Base-by-base conservation (phyloP, 2,888 invertebrate species). In the Netelia virgata region DNA sequence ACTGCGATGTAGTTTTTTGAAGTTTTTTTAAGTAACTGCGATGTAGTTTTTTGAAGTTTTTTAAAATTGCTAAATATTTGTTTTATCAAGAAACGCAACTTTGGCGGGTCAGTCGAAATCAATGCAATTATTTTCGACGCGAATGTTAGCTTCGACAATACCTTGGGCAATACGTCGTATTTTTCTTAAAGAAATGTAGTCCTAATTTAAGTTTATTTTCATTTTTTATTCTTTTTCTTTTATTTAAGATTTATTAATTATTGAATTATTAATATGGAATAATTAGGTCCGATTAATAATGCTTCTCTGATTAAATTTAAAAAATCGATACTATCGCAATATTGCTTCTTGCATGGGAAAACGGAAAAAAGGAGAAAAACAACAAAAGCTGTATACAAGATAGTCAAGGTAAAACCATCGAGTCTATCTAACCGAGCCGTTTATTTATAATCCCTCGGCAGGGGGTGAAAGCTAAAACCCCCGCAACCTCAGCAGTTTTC, bases 361-460 rank as follows among this genome's bases (percentile, higher is more conserved):
- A 50, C 1, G 10, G 47, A 11, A 14, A 5, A 14, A 50, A 50
- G 50, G 0, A 50, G n/a, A 50, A 50, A 50, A 6, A 36, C 6
- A 36, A 36, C 1, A 8, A 36, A 23, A 36, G 1, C 36, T 36
- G 36, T 53, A 16, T 20, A 64, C 53, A 69, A 41, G 77, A 66
- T 36, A 55, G 11, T 53, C 41, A 6, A 59, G 23, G 64, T 28
- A 79, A 79, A 61, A 66, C 43, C 66, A 72, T 72, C 68, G 79
- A 55, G 64, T 53, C 59, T 74, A 70, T 61, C 83, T 74, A 69
- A 28, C 72, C 78, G 78, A 70, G 79, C 64, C 78, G 64, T 69
- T 79, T 83, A 79, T 83, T 83, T 82, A 82, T 82, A 77, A 77
- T 68, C 16, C 59, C 77, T 77, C 72, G 61, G n/a, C 16, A 8